Evolutionary conservation across 2,113 vertebrate genomes (phyloP).

Genomic region (Daubentonia madagascariensis): DNA sequence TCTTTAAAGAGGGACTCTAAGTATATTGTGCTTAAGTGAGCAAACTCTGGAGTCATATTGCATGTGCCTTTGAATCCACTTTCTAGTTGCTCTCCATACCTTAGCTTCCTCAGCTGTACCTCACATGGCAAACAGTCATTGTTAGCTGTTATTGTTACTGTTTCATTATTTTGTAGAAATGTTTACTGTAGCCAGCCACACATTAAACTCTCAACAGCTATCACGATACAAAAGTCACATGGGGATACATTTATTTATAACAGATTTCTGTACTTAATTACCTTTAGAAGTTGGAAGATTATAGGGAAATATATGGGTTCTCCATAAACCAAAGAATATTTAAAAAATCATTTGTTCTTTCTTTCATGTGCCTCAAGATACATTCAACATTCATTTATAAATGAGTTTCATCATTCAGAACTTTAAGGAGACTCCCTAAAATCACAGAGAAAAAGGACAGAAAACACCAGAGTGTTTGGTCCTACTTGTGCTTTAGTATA

Average conservation of each 20-base stretch:
- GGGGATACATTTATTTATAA: background rate
- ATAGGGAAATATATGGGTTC: background rate
- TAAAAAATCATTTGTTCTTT: background rate
- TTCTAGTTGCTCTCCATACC: background rate
- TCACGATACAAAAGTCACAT: background rate
- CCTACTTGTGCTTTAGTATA: background rate
- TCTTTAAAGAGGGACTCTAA: background rate
- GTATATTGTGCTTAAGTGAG: background rate
- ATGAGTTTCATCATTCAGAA: background rate
- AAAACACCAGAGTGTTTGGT: background rate
- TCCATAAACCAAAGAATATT: background rate
- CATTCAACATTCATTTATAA: background rate
- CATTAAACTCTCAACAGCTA: background rate
- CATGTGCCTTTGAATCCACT: background rate
- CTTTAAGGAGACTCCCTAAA: background rate
- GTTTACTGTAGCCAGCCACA: background rate
- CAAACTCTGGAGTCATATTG: background rate
- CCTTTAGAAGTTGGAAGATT: background rate
- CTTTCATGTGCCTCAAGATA: background rate
- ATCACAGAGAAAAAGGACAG: background rate
- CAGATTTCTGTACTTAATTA: background rate
- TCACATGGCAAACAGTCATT: background rate
- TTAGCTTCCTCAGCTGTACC: background rate
- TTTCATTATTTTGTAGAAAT: slow-evolving; percentile 2
- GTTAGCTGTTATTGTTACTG: background rate